Percentiles rank a stretch among this genome's conserved stretches.
Conservation (phyloP, 1,140 invertebrate species). For the Arion vulgaris region DNA sequence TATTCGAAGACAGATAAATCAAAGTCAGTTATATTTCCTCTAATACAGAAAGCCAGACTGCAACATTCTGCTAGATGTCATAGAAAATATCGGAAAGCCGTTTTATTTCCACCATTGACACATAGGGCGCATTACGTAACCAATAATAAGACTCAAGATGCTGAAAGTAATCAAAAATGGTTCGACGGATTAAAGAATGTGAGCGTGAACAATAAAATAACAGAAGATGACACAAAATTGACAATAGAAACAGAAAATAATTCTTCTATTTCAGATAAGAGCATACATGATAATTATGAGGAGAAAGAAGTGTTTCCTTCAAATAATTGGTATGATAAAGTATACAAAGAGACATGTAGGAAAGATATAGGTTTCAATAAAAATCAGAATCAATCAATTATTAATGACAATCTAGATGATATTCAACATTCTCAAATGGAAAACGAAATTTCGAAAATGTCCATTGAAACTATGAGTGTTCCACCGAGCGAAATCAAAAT, state of each 20-base stretch:
- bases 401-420: not conserved
- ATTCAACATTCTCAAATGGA: too few species aligned
- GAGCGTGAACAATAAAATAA: not conserved
- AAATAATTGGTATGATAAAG: not conserved
- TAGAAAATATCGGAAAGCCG: too few species aligned
- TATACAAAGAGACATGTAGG: not conserved
- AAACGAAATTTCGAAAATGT: too few species aligned
- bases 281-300: not conserved
- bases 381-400: not conserved
- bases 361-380: not conserved
- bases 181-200: not conserved
- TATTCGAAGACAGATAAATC: not conserved
- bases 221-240: not conserved
- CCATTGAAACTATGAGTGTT: too few species aligned
- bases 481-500: too few species aligned
- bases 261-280: not conserved
- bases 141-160: too few species aligned
- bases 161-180: not conserved
- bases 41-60: not conserved
- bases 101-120: too few species aligned
- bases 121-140: too few species aligned
- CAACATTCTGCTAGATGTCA: too few species aligned
- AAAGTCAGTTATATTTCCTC: not conserved
- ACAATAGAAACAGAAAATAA: not conserved
- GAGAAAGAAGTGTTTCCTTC: not conserved